Base-by-base conservation (phyloP, 2,888 invertebrate genomes). In the Melinaea marsaeus region DNA sequence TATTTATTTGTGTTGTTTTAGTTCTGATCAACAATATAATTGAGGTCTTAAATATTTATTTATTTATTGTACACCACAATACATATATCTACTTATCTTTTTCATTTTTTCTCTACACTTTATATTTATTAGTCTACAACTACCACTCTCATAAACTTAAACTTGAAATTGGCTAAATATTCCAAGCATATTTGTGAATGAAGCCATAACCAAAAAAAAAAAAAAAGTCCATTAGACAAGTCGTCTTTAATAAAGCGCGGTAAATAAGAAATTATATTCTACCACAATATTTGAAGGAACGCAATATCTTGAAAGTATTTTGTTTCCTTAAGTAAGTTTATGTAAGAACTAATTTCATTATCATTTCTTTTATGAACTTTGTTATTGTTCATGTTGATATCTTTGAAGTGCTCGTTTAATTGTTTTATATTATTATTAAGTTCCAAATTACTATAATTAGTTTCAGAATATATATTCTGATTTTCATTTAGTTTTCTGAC, bases 201-300 rank as follows among this genome's bases (percentile, higher is more conserved):
- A n/a, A n/a, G n/a, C n/a, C n/a, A n/a, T n/a, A n/a, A n/a, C n/a
- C n/a, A n/a, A n/a, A n/a, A n/a, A n/a, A n/a, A n/a, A n/a, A n/a
- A n/a, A n/a, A n/a, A n/a, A n/a, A n/a, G n/a, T n/a, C n/a, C 91
- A 70, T 81, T 85, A 32, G 77, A 70, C n/a, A 91, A 68, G 55
- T 87, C 88, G 47, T 74, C 69, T 68, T 79, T 84, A 32, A 90
- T 73, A 67, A 85, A 80, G 51, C 67, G 72, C 0, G 91, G 91
- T 59, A 91, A 66, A 74, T 77, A 85, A 68, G 69, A 71, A 61
- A 79, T n/a, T 85, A 71, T 82, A 67, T 57, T 83, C 75, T 22
- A 79, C 74, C 32, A 89, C 68, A 32, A 88, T 66, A 73, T 89
- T 84, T 22, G 78, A 75, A 35, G 85, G 75, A 2, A 78, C 79